phyloP scores from a whole-genome alignment of 2,797 vertebrate species.

The Nyctalus aviator region DNA sequence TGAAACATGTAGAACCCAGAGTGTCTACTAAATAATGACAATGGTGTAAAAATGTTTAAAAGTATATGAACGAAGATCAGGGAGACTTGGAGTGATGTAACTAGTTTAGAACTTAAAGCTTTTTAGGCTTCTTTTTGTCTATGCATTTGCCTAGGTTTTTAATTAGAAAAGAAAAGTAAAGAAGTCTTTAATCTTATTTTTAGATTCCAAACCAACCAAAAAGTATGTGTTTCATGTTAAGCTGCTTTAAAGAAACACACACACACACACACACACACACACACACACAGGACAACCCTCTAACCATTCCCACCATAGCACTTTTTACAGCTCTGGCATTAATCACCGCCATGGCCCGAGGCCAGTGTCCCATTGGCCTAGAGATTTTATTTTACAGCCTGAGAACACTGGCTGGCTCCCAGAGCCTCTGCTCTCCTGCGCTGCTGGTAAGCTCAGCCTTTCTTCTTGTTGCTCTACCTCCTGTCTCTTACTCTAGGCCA shows the following conservation, averaged over 20 bases:
- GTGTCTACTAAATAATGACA: slow-evolving; percentile 44
- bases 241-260: slow-evolving; percentile 67
- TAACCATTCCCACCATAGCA: slow-evolving; percentile 59
- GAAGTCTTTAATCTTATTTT: slow-evolving; percentile 70
- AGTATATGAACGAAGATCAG: not conserved
- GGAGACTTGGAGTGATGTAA: slow-evolving; percentile 2
- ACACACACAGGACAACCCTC: slow-evolving; percentile 15
- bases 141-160: slow-evolving; percentile 66
- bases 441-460: slow-evolving; percentile 52
- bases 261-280: not conserved
- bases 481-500: slow-evolving; percentile 59
- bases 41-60: slow-evolving; percentile 31
- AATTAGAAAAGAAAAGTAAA: slow-evolving; percentile 75
- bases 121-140: slow-evolving; percentile 53
- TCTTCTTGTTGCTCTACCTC: slow-evolving; percentile 61
- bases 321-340: slow-evolving; percentile 79
- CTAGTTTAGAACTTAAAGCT: slow-evolving; percentile 28
- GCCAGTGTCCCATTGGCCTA: slow-evolving; percentile 80
- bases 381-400: slow-evolving; percentile 84
- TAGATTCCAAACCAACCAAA: slow-evolving; percentile 70
- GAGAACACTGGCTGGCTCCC: slow-evolving; percentile 81
- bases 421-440: slow-evolving; percentile 62
- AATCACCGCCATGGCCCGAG: slow-evolving; percentile 74
- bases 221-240: slow-evolving; percentile 74
- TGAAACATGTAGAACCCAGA: slow-evolving; percentile 37